phyloP scores from a whole-genome alignment of 2,797 vertebrate species.

The Cyprinella venusta region DNA sequence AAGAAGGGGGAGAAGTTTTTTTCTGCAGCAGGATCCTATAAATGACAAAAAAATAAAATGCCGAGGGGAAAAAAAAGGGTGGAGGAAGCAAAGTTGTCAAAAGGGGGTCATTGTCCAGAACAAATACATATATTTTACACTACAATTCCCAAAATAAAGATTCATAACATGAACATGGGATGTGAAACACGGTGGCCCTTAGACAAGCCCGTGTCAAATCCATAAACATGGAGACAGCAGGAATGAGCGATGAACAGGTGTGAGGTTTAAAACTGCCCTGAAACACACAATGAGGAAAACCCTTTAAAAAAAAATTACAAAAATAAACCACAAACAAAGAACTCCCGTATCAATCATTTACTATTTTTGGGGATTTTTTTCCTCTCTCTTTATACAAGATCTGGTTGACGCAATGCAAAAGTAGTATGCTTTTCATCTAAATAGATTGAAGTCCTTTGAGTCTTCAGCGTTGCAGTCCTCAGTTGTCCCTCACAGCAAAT shows the following conservation, averaged over 20 bases:
- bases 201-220: constrained; percentile 40
- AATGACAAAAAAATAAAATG: constrained; percentile 57
- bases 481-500: constrained; percentile 54
- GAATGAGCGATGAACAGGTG: constrained; percentile 49
- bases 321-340: constrained; percentile 66
- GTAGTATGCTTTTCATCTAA: constrained; percentile 56
- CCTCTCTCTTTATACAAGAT: constrained; percentile 61
- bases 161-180: constrained; percentile 46
- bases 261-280: constrained; percentile 59
- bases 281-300: constrained; percentile 50
- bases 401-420: constrained; percentile 58
- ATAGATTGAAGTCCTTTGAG: constrained; percentile 60
- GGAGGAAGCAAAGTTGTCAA: constrained; percentile 37
- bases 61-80: constrained; percentile 4
- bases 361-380: constrained; percentile 56
- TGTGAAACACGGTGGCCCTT: constrained; percentile 42
- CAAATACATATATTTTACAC: constrained; percentile 55
- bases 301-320: constrained; percentile 52
- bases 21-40: constrained; percentile 52
- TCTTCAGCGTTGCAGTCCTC: constrained; percentile 56
- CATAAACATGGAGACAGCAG: constrained; percentile 48
- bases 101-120: constrained; percentile 45
- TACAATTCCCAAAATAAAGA: constrained; percentile 46
- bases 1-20: constrained; percentile 28
- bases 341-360: constrained; percentile 63